A percentile compares a stretch with the other conserved stretches of the same genome.
Evolutionary conservation across 2,888 invertebrate genomes (phyloP).

Genomic region (Athripsodes cinereus): DNA sequence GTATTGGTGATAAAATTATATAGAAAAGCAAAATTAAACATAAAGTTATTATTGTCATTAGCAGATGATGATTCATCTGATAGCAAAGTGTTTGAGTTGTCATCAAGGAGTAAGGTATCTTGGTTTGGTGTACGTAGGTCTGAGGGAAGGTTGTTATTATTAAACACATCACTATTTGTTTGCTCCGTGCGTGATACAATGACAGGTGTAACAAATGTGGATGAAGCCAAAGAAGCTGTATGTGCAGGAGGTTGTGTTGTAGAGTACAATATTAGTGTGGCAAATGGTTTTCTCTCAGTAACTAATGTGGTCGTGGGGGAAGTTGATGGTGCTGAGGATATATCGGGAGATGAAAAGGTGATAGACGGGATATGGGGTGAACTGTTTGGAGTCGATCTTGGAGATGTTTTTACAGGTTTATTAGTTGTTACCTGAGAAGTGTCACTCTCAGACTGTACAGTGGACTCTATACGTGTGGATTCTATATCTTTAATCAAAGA

Average conservation of each 20-base stretch:
- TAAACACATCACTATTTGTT: constrained; percentile 6
- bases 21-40: constrained; percentile 16
- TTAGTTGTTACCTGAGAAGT: constrained; percentile 33
- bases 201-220: constrained; percentile 32
- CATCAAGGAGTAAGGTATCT: neutral
- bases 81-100: neutral
- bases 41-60: neutral
- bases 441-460: constrained; percentile 26
- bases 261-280: constrained; percentile 46
- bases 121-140: neutral
- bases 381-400: constrained; percentile 7
- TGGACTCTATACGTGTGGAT: constrained; percentile 21
- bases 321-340: constrained; percentile 1
- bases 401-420: constrained; percentile 48
- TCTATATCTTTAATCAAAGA: constrained; percentile 13
- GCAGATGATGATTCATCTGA: neutral
- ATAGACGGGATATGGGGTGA: constrained; percentile 20
- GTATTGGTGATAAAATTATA: constrained; percentile 13
- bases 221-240: constrained; percentile 24
- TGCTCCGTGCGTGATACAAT: constrained; percentile 25
- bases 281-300: constrained; percentile 44
- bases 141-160: constrained; percentile 4
- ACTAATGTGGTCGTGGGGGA: constrained; percentile 13
- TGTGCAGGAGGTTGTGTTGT: constrained; percentile 36
- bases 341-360: constrained; percentile 8